Conservation (phyloP, 2,888 invertebrate species). For the Alcis repandata region DNA sequence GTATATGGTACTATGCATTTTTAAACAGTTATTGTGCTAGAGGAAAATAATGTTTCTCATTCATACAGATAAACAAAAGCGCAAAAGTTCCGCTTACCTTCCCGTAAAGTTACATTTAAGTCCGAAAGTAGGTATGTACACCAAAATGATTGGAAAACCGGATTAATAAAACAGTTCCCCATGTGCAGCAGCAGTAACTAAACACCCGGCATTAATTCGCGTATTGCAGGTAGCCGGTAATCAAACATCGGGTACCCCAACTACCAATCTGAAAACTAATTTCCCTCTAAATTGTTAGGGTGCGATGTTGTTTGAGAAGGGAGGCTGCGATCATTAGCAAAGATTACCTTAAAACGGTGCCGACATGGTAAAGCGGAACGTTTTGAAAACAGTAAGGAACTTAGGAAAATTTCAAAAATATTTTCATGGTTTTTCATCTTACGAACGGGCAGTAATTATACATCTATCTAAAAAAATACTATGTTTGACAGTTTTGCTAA, state of each 20-base stretch:
- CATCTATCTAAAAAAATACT: no score
- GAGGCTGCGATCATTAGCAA: conserved; percentile 65
- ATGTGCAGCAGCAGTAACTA: conserved; percentile 2
- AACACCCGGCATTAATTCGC: conserved; percentile 22
- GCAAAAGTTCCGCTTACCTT: no score
- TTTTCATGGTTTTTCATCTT: no score
- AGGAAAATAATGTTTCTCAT: no score
- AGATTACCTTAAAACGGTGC: conserved; percentile 64
- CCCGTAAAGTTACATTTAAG: no score
- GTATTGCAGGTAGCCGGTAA: conserved; percentile 34
- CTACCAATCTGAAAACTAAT: conserved; percentile 64
- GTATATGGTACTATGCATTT: no score
- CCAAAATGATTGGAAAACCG: no score
- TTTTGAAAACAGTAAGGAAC: conserved; percentile 21
- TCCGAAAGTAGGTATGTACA: no score
- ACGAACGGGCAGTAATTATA: no score
- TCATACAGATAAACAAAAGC: no score
- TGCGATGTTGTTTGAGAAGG: conserved; percentile 68
- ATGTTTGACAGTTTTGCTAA: no score
- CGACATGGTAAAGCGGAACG: conserved; percentile 7
- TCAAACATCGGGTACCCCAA: conserved; percentile 48
- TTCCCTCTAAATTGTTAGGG: conserved; percentile 66
- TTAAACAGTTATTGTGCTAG: no score
- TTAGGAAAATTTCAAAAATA: background rate
- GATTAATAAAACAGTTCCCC: background rate